phyloP scores from a whole-genome alignment of 2,888 invertebrate species.

The Pyrocoelia pectoralis region DNA sequence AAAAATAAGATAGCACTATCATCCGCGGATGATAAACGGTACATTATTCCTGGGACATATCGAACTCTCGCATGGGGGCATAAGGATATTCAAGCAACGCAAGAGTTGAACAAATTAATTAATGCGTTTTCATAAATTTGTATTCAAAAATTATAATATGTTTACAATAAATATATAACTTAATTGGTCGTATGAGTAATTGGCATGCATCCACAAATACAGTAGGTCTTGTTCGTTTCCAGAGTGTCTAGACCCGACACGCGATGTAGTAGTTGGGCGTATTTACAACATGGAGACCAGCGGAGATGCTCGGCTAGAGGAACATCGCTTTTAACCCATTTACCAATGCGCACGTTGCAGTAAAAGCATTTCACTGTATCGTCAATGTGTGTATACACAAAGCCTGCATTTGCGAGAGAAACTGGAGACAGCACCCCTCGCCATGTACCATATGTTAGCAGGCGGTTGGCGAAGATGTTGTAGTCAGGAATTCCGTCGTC shows the following conservation, averaged over 20 bases:
- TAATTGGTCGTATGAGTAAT: no score
- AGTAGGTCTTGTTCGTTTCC: no score
- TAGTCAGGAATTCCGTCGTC: neutral
- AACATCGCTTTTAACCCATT: neutral
- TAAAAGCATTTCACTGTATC: neutral
- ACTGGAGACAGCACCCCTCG: neutral
- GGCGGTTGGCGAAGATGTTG: neutral
- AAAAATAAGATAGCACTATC: slow-evolving; percentile 11
- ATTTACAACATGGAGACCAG: neutral
- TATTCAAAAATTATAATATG: neutral
- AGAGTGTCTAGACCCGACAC: no score
- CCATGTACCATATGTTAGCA: neutral
- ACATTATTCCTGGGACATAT: neutral
- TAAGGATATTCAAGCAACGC: neutral
- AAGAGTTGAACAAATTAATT: no score
- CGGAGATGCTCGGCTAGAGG: neutral
- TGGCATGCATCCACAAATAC: no score
- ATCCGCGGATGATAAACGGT: slow-evolving; percentile 14
- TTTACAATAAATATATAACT: neutral
- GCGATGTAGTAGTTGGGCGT: no score
- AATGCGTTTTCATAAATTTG: no score
- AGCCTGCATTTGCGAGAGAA: neutral
- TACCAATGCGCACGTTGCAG: neutral
- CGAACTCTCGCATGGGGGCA: slow-evolving; percentile 1
- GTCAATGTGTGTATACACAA: neutral